These are phyloP conservation scores for Podilymbus podiceps DNA, from an alignment of 2,113 vertebrate genomes.

Conservation along the genomic window DNA sequence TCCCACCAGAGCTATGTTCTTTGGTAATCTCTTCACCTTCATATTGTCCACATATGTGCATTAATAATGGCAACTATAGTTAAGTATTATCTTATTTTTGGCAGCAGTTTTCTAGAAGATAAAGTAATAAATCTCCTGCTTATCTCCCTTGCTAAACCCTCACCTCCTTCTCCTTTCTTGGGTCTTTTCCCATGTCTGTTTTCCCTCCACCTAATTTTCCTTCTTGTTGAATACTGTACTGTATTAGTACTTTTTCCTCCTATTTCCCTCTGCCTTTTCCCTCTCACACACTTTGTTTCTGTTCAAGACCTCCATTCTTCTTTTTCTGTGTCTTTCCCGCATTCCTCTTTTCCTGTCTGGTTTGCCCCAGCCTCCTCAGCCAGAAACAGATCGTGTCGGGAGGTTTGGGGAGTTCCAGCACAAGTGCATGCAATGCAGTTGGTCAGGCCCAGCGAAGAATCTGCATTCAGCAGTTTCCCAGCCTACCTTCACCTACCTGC, in stretches of 20 bases:
- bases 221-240: background rate
- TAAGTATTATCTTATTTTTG: slow-evolving; percentile 17
- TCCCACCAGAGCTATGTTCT: rapidly evolving
- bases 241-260: background rate
- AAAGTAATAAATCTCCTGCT: background rate
- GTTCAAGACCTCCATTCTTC: background rate
- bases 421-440: background rate
- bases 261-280: background rate
- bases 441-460: background rate
- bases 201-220: background rate
- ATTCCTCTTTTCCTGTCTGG: background rate
- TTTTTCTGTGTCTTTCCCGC: background rate
- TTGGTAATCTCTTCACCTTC: background rate
- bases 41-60: background rate
- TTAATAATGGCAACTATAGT: background rate
- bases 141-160: slow-evolving; percentile 13
- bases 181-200: slow-evolving; percentile 11
- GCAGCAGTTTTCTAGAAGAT: background rate
- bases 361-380: background rate
- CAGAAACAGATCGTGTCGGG: background rate
- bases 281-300: background rate
- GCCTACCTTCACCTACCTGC: background rate
- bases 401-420: background rate
- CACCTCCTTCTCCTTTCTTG: background rate
- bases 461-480: background rate